A percentile compares a stretch with the other conserved stretches of the same genome.
These are phyloP conservation scores for Onthophagus taurus DNA, from an alignment of 1,140 invertebrate genomes.

Conservation along the genomic window DNA sequence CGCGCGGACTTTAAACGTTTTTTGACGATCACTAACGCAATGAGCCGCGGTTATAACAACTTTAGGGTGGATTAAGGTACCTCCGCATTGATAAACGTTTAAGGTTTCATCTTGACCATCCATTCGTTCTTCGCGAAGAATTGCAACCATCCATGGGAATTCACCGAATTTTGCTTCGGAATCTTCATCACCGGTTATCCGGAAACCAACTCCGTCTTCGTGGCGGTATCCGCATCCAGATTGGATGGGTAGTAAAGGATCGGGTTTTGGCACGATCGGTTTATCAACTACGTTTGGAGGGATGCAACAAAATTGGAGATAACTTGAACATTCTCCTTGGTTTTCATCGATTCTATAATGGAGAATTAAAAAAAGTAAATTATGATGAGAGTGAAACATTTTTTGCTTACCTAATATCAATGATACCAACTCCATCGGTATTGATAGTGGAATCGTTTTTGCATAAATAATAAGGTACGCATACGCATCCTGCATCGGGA, in stretches of 20 bases:
- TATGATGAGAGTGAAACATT: background rate
- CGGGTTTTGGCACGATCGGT: constrained; percentile 26
- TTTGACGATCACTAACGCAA: constrained; percentile 39
- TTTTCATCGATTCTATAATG: constrained; percentile 28
- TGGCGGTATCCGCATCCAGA: constrained; percentile 51
- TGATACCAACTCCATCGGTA: constrained; percentile 2
- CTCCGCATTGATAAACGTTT: constrained; percentile 52
- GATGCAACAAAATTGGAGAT: constrained; percentile 55
- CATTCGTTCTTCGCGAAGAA: constrained; percentile 51
- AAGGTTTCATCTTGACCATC: constrained; percentile 22
- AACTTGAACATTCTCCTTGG: constrained; percentile 51
- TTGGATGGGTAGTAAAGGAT: constrained; percentile 16
- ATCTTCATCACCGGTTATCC: constrained; percentile 51
- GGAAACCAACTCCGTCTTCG: constrained; percentile 53
- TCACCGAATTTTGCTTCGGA: constrained; percentile 59
- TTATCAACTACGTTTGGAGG: constrained; percentile 28
- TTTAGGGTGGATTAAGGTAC: constrained; percentile 58
- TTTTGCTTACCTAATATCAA: constrained; percentile 8
- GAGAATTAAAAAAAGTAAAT: constrained; percentile 5
- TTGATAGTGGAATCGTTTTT: background rate
- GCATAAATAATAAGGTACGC: background rate
- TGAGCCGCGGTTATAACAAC: constrained; percentile 57
- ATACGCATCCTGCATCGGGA: too few relatives aligned
- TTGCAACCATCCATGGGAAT: constrained; percentile 78
- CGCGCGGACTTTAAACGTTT: constrained; percentile 49